Base-by-base conservation (phyloP, 1,140 invertebrate genomes). In the Goniozus legneri region DNA sequence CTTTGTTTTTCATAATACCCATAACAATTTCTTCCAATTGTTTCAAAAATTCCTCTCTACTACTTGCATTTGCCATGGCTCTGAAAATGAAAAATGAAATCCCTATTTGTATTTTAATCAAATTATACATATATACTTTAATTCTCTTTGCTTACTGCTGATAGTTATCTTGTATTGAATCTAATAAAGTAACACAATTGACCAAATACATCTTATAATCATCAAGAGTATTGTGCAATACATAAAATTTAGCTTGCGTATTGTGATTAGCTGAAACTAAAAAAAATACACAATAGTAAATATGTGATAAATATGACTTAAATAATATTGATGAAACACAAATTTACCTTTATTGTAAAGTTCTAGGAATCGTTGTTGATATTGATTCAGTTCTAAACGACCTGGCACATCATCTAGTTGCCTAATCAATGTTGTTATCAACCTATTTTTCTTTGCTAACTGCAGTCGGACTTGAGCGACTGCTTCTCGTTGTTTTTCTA, bases 221-320 rank as follows among this genome's bases (percentile, higher is more conserved):
- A 69, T 94, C 88, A n/a, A 98, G 76, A 3, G 91, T 94, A 75
- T 98, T 98, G 70, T 96, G 95, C 41, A 97, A 78, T 20, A 91
- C 95, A 67, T 94, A 98, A 78, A 94, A 96, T 77, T 97, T 92
- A 71, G 97, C 97, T 0, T 94, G 97, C 80, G 98, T 94, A 67
- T 89, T 88, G 63, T 98, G 93, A 62, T 93, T 97, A 19, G 88
- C 86, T 47, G 91, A 87, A 67, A 98, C 93, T 95, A 62, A 54
- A 60, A 57, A 57, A 33, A 55, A 53, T 41, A 20, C 13, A 20
- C 20, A 22, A 43, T 46, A 27, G 3, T 24, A 8, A 8, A 41
- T 22, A 24, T 34, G 8, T 20, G 1, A 43, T 31, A 18, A n/a
- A 16, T 15, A 3, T 38, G 14, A 34, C 39, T 24, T 18, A 33